Conservation (phyloP, 2,888 invertebrate genomes). For the Zygothrica quintamaculata region DNA sequence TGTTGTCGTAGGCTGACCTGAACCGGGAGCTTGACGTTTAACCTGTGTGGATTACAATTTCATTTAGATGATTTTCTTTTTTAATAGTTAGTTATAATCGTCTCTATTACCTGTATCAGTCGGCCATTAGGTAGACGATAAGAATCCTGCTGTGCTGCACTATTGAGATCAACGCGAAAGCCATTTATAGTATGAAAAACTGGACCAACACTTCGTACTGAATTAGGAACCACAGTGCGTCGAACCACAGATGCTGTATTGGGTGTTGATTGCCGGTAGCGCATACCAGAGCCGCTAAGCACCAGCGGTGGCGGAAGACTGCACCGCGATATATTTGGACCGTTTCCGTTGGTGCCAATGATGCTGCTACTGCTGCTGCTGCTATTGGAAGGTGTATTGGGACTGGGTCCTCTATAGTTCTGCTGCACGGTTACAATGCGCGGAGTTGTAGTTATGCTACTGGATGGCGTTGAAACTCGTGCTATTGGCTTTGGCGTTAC, state of each 20-base stretch:
- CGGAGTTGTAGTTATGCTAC: constrained; percentile 54
- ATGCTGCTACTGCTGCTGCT: constrained; percentile 14
- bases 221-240: constrained; percentile 77
- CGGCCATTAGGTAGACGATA: constrained; percentile 84
- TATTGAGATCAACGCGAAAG: constrained; percentile 84
- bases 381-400: constrained; percentile 12
- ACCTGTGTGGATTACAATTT: constrained; percentile 52
- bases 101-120: constrained; percentile 76
- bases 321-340: constrained; percentile 31
- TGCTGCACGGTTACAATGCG: constrained; percentile 71
- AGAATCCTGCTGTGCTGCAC: constrained; percentile 84
- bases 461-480: constrained; percentile 34
- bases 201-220: constrained; percentile 70
- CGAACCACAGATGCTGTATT: constrained; percentile 51
- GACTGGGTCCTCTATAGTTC: constrained; percentile 52
- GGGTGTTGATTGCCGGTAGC: constrained; percentile 69
- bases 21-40: constrained; percentile 79
- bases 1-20: constrained; percentile 27
- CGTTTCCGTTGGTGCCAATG: constrained; percentile 19
- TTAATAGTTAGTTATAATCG: not conserved
- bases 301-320: constrained; percentile 81
- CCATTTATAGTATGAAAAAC: constrained; percentile 85
- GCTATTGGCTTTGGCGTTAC: constrained; percentile 60
- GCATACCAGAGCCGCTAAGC: constrained; percentile 77
- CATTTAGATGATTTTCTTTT: not conserved